These are phyloP conservation scores for Montipora cactus DNA, from an alignment of 64 coral and sea anemone species.

Conservation along the genomic window DNA sequence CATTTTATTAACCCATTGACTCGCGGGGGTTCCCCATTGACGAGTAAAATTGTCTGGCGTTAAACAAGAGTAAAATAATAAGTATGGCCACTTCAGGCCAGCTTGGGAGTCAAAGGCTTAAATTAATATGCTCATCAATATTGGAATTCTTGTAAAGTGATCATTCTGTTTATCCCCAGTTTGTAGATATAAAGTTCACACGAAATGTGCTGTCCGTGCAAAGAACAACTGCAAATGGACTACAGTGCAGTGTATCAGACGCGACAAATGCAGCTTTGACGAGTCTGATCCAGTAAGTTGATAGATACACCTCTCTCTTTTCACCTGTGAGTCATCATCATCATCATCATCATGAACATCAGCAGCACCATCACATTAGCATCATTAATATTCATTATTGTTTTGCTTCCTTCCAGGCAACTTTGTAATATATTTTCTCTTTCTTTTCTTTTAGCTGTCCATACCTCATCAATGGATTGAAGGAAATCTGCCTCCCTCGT, in stretches of 20 bases:
- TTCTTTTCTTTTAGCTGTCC: conserved; percentile 58
- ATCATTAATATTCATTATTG: too few relatives aligned
- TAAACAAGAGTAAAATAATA: too few relatives aligned
- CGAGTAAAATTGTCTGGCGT: too few relatives aligned
- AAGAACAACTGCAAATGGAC: conserved; percentile 98
- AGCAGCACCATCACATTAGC: too few relatives aligned
- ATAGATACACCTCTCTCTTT: neutral
- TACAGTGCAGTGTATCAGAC: conserved; percentile 84
- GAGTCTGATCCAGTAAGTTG: conserved; percentile 90
- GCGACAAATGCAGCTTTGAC: conserved; percentile 67
- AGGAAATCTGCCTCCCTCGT: conserved; percentile 84
- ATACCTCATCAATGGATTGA: conserved; percentile 97
- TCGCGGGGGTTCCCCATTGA: too few relatives aligned
- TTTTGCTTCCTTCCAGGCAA: too few relatives aligned
- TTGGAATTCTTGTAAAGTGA: neutral
- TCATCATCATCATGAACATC: neutral
- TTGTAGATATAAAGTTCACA: conserved; percentile 96
- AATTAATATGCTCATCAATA: neutral
- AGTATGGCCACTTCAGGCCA: too few relatives aligned
- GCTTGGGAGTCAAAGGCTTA: too few relatives aligned
- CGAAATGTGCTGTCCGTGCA: conserved; percentile 91
- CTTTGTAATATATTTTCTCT: neutral
- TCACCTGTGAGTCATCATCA: neutral
- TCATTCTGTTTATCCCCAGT: conserved; percentile 59
- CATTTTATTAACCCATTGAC: too few relatives aligned